phyloP scores from a whole-genome alignment of 2,888 invertebrate species.

The Parnassius glacialis region DNA sequence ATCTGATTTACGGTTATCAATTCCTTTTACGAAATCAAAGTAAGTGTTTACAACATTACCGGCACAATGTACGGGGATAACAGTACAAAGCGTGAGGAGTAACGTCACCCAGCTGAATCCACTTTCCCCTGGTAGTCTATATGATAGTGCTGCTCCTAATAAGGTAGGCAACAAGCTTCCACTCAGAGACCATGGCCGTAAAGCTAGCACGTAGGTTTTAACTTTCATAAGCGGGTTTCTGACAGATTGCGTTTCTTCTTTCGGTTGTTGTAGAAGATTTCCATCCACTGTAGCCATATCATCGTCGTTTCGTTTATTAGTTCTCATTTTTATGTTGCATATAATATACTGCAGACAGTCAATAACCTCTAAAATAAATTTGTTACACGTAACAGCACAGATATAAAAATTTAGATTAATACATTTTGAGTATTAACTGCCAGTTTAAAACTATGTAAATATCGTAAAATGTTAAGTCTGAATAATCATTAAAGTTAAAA shows the following conservation, averaged over 20 bases:
- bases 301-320: constrained; percentile 50
- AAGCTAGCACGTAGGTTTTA: constrained; percentile 92
- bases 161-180: constrained; percentile 95
- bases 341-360: neutral
- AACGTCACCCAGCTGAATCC: constrained; percentile 91
- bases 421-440: constrained; percentile 9
- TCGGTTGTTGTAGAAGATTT: constrained; percentile 70
- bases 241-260: constrained; percentile 50
- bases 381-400: neutral
- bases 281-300: constrained; percentile 64
- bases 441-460: neutral
- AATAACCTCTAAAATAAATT: constrained; percentile 18
- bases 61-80: constrained; percentile 96
- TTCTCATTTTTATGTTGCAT: constrained; percentile 31
- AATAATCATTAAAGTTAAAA: too few relatives aligned
- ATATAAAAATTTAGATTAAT: constrained; percentile 9
- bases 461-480: too few relatives aligned
- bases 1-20: constrained; percentile 95
- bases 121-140: constrained; percentile 87
- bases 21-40: constrained; percentile 96
- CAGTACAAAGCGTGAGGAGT: constrained; percentile 90
- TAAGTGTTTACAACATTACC: constrained; percentile 98
- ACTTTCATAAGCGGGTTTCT: constrained; percentile 89
- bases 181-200: constrained; percentile 96
- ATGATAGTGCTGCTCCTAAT: constrained; percentile 93